Evolutionary conservation across 1,140 invertebrate species (phyloP).

Genomic region (Papilio helenus): DNA sequence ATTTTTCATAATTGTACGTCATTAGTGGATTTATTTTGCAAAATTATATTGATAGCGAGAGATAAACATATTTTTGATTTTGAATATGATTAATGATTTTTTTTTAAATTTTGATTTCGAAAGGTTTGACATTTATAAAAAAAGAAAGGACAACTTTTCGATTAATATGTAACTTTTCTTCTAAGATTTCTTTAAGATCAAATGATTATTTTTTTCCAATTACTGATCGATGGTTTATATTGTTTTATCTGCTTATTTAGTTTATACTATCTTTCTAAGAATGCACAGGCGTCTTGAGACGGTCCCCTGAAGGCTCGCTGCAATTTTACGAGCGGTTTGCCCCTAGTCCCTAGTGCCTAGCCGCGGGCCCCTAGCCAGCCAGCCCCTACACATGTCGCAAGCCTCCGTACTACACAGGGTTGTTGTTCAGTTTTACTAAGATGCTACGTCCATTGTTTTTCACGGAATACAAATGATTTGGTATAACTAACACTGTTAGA

Average conservation of each 20-base stretch:
- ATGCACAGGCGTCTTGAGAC: constrained; percentile 80
- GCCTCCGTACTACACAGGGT: constrained; percentile 52
- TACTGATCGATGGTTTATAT: not conserved
- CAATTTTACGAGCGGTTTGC: constrained; percentile 77
- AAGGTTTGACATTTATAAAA: no score
- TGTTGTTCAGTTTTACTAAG: constrained; percentile 44
- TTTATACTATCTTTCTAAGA: constrained; percentile 66
- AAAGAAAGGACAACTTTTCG: no score
- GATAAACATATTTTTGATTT: constrained; percentile 15
- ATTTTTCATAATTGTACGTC: not conserved
- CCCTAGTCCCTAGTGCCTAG: constrained; percentile 55
- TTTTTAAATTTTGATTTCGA: not conserved
- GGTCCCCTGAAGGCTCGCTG: constrained; percentile 70
- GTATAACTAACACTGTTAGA: not conserved
- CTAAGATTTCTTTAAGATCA: no score
- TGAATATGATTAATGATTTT: constrained; percentile 13
- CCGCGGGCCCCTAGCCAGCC: constrained; percentile 38
- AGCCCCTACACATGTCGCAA: constrained; percentile 57
- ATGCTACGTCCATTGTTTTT: constrained; percentile 37
- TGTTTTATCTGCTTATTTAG: constrained; percentile 42
- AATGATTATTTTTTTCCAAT: not conserved
- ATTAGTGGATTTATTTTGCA: not conserved
- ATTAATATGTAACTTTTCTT: no score
- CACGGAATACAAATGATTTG: not conserved
- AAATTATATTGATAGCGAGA: not conserved